Evolutionary conservation across 2,113 vertebrate species (phyloP).

Genomic region (Centropus unirufus): DNA sequence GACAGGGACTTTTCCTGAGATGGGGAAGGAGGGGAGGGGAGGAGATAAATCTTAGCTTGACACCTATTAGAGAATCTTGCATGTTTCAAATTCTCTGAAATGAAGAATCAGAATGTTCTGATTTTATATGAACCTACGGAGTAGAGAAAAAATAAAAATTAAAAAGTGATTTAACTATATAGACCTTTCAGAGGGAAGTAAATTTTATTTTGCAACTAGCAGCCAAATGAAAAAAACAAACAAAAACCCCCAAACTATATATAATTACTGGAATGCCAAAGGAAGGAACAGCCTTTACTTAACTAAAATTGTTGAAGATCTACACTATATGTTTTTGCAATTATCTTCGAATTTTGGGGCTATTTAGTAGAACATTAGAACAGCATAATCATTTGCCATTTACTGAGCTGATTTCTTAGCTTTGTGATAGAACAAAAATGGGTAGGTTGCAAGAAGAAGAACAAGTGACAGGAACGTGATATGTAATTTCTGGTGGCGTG

Average conservation of each 20-base stretch:
- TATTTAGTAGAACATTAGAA: constrained; percentile 42
- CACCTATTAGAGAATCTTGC: neutral
- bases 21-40: too few species aligned
- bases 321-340: constrained; percentile 30
- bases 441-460: constrained; percentile 23
- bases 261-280: constrained; percentile 23
- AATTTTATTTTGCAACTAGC: constrained; percentile 50
- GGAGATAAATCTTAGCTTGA: neutral
- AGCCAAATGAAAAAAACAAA: neutral
- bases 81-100: neutral
- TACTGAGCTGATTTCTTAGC: constrained; percentile 8
- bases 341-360: constrained; percentile 47
- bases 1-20: too few species aligned
- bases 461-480: constrained; percentile 47
- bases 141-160: constrained; percentile 34
- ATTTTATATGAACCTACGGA: constrained; percentile 23
- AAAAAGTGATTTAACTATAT: constrained; percentile 52
- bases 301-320: constrained; percentile 20
- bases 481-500: constrained; percentile 22
- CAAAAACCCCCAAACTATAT: neutral
- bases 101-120: neutral
- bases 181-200: constrained; percentile 42
- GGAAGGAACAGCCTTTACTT: neutral
- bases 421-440: constrained; percentile 38
- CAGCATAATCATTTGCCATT: constrained; percentile 58